Percentiles rank a stretch among this genome's conserved stretches.
Conservation (phyloP, 2,888 invertebrate species). For the Agriopis aurantiaria region DNA sequence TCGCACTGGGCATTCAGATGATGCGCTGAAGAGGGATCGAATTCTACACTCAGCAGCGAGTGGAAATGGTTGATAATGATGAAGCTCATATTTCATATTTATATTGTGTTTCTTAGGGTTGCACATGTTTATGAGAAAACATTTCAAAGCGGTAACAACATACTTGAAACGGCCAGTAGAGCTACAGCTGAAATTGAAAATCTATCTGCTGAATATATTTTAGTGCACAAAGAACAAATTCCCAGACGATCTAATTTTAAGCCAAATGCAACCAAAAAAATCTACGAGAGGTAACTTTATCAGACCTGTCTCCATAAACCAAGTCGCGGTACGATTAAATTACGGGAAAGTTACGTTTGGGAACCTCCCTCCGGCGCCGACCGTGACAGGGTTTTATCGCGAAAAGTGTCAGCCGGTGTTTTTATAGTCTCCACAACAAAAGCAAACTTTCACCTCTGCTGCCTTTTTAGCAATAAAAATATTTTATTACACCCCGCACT, state of each 20-base stretch:
- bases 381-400: slow-evolving; percentile 77
- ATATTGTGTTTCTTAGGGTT: no score
- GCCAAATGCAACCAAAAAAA: slow-evolving; percentile 25
- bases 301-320: slow-evolving; percentile 39
- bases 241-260: slow-evolving; percentile 36
- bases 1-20: no score
- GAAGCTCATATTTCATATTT: no score
- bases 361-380: slow-evolving; percentile 59
- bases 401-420: slow-evolving; percentile 75
- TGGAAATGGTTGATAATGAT: no score
- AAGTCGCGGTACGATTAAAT: slow-evolving; percentile 63
- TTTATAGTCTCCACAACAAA: slow-evolving; percentile 76
- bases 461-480: slow-evolving; percentile 72
- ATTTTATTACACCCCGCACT: slow-evolving; percentile 58
- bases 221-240: slow-evolving; percentile 15
- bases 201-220: neutral
- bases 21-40: no score
- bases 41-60: no score
- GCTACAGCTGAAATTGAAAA: neutral
- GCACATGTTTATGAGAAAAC: no score
- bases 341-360: slow-evolving; percentile 64
- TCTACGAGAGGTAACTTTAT: slow-evolving; percentile 34
- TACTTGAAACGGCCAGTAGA: neutral
- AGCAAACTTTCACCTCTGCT: slow-evolving; percentile 76
- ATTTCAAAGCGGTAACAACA: no score